These are phyloP conservation scores for Trigoniulus corallinus DNA, from an alignment of 1,140 invertebrate genomes.

Conservation along the genomic window DNA sequence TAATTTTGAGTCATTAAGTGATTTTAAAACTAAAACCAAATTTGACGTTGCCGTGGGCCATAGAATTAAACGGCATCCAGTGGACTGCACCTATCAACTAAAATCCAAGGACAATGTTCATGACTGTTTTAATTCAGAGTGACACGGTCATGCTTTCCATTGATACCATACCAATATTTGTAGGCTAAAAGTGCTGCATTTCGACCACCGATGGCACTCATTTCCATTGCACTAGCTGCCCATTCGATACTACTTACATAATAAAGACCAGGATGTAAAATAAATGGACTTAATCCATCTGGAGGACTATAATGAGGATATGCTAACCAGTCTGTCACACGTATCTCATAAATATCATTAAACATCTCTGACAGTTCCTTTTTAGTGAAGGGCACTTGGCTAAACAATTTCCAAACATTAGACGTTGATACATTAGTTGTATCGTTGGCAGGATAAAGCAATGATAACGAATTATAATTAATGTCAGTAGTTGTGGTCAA, in stretches of 20 bases:
- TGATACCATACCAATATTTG: constrained; percentile 20
- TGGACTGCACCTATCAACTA: too few relatives aligned
- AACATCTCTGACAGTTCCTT: constrained; percentile 34
- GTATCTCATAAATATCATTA: constrained; percentile 23
- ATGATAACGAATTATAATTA: constrained; percentile 28
- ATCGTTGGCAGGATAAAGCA: constrained; percentile 12
- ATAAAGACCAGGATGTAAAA: constrained; percentile 37
- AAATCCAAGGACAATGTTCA: too few relatives aligned
- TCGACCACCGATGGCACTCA: constrained; percentile 43
- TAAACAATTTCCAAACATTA: constrained; percentile 42
- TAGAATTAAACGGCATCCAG: too few relatives aligned
- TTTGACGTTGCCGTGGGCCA: too few relatives aligned
- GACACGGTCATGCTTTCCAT: constrained; percentile 22
- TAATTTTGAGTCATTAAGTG: too few relatives aligned
- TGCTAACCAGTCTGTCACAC: constrained; percentile 37
- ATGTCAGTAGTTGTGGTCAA: constrained; percentile 30
- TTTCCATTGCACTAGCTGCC: constrained; percentile 53
- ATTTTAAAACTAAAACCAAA: too few relatives aligned
- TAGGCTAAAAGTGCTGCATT: constrained; percentile 44
- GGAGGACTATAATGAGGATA: constrained; percentile 40
- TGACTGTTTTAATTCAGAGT: too few relatives aligned
- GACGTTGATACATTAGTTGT: constrained; percentile 11
- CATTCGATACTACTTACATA: constrained; percentile 49
- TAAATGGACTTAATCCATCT: constrained; percentile 32
- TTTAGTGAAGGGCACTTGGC: constrained; percentile 26